These are phyloP conservation scores for Yponomeuta malinellus DNA, from an alignment of 2,888 invertebrate species.

Conservation along the genomic window DNA sequence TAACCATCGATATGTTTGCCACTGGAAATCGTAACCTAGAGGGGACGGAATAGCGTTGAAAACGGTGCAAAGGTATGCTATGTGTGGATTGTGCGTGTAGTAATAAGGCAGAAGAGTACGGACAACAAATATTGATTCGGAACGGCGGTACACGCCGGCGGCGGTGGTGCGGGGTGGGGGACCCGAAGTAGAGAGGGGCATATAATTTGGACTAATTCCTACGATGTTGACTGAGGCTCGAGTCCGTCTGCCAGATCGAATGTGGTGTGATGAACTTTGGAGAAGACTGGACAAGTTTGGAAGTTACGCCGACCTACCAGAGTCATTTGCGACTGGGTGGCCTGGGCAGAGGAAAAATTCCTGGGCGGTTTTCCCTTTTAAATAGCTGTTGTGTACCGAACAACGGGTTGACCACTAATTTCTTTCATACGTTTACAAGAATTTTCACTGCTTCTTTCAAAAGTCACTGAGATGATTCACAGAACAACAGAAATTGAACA, in stretches of 20 bases:
- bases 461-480: too few relatives aligned
- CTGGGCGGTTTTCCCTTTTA: not conserved
- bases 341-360: not conserved
- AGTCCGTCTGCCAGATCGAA: slow-evolving; percentile 54
- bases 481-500: too few relatives aligned
- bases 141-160: slow-evolving; percentile 26
- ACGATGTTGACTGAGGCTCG: slow-evolving; percentile 60
- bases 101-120: slow-evolving; percentile 74
- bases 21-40: not conserved
- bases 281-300: slow-evolving; percentile 6
- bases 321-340: not conserved
- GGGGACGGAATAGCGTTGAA: not conserved
- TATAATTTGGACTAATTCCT: slow-evolving; percentile 76
- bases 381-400: not conserved
- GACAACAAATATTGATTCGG: slow-evolving; percentile 77
- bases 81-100: slow-evolving; percentile 70
- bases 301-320: not conserved
- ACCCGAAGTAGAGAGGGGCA: slow-evolving; percentile 34
- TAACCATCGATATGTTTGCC: not conserved
- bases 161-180: slow-evolving; percentile 37
- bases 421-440: too few relatives aligned
- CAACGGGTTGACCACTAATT: too few relatives aligned
- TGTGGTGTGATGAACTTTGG: slow-evolving; percentile 52
- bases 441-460: too few relatives aligned
- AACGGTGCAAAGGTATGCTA: slow-evolving; percentile 25